Evolutionary conservation across 2,797 vertebrate genomes (phyloP), one percentile per base, ranked within the genome.

Genomic region (Gallinago stenura): DNA sequence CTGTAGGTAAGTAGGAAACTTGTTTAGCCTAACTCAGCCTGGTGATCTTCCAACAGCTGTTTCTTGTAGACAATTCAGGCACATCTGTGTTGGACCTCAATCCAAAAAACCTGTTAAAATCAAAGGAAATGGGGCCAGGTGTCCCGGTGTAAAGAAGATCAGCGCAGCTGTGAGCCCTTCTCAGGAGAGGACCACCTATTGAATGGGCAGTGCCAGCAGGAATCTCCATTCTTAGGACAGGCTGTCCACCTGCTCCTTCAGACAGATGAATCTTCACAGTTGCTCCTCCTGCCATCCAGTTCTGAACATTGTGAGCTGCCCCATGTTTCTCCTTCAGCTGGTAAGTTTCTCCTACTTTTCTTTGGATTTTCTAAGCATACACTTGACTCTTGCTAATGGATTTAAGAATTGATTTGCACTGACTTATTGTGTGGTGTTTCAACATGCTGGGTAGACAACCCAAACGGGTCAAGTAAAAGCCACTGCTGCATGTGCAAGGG

Each of bases 361-460:
- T 61, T 43, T 48, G 48, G 8, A 12, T 81, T 90, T 66, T 79
- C 43, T 43, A 71, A 85, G 71, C 3, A 0, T 39, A 20, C 1
- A 0, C 41, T 80, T 37, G 28, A 12, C 20, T 70, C 13, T 65
- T 85, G 69, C 43, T 77, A 57, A 68, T 9, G 31, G 53, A 50
- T 87, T 78, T 89, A 87, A 25, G n/a, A 78, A 89, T 46, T 37
- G 18, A 46, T 94, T 94, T 93, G 30, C 10, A 35, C 35, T 64
- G 50, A 69, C 68, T 92, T 93, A 70, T n/a, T 90, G 50, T 8
- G 4, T 46, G 35, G 15, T 46, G 10, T 68, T 73, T 83, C 50
- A 68, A 5, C 0, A 0, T 39, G 60, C 50, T 26, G 5, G 45
- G 71, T 11, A 56, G 21, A 15, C 14, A 56, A 28, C 50, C 24